Evolutionary conservation across 1,140 invertebrate species (phyloP).

Genomic region (Vanessa tameamea): DNA sequence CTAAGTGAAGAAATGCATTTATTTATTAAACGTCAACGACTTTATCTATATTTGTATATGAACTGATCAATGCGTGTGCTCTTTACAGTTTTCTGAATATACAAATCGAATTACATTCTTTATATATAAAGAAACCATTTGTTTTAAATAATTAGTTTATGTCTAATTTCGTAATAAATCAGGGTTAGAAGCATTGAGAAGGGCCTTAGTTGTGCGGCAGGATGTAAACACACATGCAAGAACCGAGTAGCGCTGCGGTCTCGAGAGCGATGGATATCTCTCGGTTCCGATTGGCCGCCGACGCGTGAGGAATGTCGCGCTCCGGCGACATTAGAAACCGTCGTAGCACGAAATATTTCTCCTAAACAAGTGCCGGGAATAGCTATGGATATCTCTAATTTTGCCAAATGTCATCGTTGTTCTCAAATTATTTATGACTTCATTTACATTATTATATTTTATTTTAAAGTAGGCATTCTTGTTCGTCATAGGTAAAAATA

Average conservation of each 20-base stretch:
- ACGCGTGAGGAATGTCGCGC: constrained; percentile 68
- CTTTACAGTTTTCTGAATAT: background rate
- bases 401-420: too few species aligned
- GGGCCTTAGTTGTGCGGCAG: background rate
- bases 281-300: constrained; percentile 67
- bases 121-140: background rate
- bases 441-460: too few species aligned
- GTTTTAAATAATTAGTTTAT: background rate
- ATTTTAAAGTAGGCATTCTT: too few species aligned
- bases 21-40: constrained; percentile 30
- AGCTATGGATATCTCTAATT: background rate
- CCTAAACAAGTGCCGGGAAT: constrained; percentile 17
- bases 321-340: constrained; percentile 65
- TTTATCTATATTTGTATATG: constrained; percentile 20
- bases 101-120: background rate
- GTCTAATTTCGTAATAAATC: too few species aligned
- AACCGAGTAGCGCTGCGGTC: constrained; percentile 13
- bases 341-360: constrained; percentile 55
- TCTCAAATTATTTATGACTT: too few species aligned
- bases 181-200: background rate
- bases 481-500: too few species aligned
- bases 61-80: background rate
- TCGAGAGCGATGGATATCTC: constrained; percentile 50
- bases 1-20: constrained; percentile 25
- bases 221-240: constrained; percentile 14